phyloP scores from a whole-genome alignment of 2,888 invertebrate genomes.

The Stenchaetothrips biformis region DNA sequence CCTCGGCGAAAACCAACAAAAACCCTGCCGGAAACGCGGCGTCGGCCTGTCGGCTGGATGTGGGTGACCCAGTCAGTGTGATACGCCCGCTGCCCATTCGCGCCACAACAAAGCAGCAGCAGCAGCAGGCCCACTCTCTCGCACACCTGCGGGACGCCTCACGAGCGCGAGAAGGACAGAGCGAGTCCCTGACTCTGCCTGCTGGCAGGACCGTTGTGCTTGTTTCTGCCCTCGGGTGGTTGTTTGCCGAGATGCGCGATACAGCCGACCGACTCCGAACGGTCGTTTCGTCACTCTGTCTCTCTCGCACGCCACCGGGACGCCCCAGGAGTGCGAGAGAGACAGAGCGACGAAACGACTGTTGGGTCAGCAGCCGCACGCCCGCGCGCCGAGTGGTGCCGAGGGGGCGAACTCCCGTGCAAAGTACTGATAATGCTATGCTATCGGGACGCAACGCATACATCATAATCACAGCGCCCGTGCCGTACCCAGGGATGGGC shows the following conservation, averaged over 20 bases:
- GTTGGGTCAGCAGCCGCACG: neutral
- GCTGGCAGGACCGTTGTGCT: neutral
- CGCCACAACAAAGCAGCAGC: too few relatives aligned
- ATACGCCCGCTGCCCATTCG: too few relatives aligned
- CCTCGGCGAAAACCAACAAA: too few relatives aligned
- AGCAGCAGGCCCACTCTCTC: too few relatives aligned
- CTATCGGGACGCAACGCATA: neutral
- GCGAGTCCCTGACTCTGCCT: too few relatives aligned
- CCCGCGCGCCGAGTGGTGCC: neutral
- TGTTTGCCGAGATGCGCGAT: neutral
- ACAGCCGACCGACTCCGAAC: neutral
- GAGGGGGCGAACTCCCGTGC: neutral
- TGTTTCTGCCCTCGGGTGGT: neutral
- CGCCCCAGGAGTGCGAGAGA: neutral
- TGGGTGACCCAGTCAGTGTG: too few relatives aligned
- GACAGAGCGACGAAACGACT: too few relatives aligned
- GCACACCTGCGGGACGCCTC: too few relatives aligned
- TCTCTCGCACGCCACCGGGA: neutral
- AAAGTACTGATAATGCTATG: constrained; percentile 1
- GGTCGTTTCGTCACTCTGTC: neutral
- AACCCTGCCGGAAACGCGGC: too few relatives aligned
- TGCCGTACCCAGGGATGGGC: neutral
- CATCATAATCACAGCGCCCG: neutral
- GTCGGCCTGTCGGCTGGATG: too few relatives aligned
- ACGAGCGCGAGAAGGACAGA: too few relatives aligned